Evolutionary conservation across 2,113 vertebrate genomes (phyloP), one percentile per base, ranked within the genome.

Genomic region (Cyanoramphus novaezelandiae): DNA sequence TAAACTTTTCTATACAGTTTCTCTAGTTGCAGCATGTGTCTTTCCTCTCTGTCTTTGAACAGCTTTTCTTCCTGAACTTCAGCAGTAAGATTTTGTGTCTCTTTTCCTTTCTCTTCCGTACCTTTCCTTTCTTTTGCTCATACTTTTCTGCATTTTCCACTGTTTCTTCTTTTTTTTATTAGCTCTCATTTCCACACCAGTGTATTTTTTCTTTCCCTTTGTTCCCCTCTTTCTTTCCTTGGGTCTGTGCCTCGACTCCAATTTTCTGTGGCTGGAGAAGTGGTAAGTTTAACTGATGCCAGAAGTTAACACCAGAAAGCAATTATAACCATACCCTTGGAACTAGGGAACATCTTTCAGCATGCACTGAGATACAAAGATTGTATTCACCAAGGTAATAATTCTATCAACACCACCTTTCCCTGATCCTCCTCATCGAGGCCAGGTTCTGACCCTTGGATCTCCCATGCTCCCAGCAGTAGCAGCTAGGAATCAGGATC

Each of bases 401-500:
- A 57, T 81, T 83, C 74, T 65, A 47, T 52, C 46, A 49, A 14
- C 9, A 37, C 37, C 10, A 35, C 8, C 18, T 74, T 70, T 50
- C 17, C 37, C 11, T 67, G 15, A 47, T 59, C 37, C 17, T 78
- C 28, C 33, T 75, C 37, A 31, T 6, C 0, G 1, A 82, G 27
- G 12, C 8, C 43, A 23, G 25, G 23, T 53, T 33, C 37, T 43
- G 43, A 53, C 44, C 37, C 37, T 59, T 71, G 50, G 11, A 15
- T 63, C 2, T 89, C 53, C 37, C 37, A 37, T 4, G 9, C 5
- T 67, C 17, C 16, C 28, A 78, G 8, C 10, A 33, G 47, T 9
- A 57, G 12, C 28, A 43, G 41, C 1, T 5, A 67, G 37, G 44
- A 80, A 33, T 14, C 3, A 0, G 2, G 1, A 6, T 84, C 37